Evolutionary conservation across 1,140 invertebrate genomes (phyloP), one percentile per base, ranked within the genome.

Genomic region (Drosophila obscura): DNA sequence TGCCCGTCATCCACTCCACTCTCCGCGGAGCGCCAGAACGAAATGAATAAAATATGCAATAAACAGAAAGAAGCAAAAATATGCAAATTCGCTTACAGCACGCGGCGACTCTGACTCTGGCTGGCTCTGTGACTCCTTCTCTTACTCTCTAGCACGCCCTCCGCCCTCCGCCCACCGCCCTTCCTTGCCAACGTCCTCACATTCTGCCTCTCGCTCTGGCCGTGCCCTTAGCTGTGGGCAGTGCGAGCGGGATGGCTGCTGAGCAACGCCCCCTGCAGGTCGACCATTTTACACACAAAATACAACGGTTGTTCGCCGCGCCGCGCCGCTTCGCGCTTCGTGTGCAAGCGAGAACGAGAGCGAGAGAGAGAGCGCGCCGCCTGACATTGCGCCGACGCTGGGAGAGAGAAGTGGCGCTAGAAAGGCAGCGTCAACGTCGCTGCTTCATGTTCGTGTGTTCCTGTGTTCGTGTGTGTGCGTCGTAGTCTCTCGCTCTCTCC

Each of bases 1-100:
- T 7, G 9, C 35, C 41, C 55, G 74, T 50, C 59, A 52, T 46
- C 24, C 67, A 63, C 26, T 52, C 24, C 24, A 56, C 69, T 61
- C 56, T 61, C 46, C 41, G 50, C 57, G 72, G 68, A 85, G 77
- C 77, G 73, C 77, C 82, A 85, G 74, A 87, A 85, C 65, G 74
- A 87, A 85, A 85, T 85, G 82, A 85, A 85, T 85, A 85, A 85
- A 85, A 81, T 85, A 85, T 85, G 82, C 77, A 87, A 85, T 85
- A 87, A 87, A 74, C 81, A 80, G 73, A 77, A 85, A 87, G 73
- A 69, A 73, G 73, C 35, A 71, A 77, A 81, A 85, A 77, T 85
- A 85, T 85, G 81, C 77, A 85, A 85, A 85, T 85, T 85, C 73
- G 77, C 62, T 80, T 80, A 81, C 58, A 58, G 45, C 46, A 48